phyloP scores from a whole-genome alignment of 2,797 vertebrate genomes.

The Caiman crocodilus region DNA sequence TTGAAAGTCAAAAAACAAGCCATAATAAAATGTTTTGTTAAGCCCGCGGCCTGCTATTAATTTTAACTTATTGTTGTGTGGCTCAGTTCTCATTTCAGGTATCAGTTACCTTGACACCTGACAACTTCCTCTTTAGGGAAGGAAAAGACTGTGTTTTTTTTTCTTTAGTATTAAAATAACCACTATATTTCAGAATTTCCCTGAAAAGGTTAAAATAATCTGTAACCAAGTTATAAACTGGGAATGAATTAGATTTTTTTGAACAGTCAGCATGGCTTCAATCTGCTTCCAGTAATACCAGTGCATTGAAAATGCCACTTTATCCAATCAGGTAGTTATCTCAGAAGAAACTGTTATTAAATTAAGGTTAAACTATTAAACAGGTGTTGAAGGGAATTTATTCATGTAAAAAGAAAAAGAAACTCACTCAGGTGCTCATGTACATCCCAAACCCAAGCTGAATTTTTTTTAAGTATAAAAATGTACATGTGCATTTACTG shows the following conservation, averaged over 20 bases:
- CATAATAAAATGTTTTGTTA: slow-evolving; percentile 14
- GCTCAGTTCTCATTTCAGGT: slow-evolving; percentile 39
- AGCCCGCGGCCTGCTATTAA: slow-evolving; percentile 34
- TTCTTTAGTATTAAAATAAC: background rate
- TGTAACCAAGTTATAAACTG: too few relatives aligned
- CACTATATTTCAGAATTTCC: background rate
- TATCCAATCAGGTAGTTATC: background rate
- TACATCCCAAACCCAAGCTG: background rate
- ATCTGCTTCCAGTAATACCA: background rate
- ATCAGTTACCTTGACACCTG: slow-evolving; percentile 39
- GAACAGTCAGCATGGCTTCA: background rate
- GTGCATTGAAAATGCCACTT: background rate
- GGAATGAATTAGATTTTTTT: too few relatives aligned
- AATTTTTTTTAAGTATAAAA: background rate
- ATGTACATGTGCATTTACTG: background rate
- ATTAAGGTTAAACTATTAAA: background rate
- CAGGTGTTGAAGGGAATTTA: background rate
- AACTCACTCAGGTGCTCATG: background rate
- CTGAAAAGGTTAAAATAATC: background rate
- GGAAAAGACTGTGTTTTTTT: background rate
- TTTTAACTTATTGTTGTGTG: slow-evolving; percentile 12
- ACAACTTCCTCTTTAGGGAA: background rate
- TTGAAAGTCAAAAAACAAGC: background rate
- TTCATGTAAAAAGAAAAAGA: background rate
- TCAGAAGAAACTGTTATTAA: background rate